phyloP scores from a whole-genome alignment of 1,140 invertebrate species.

The Apis dorsata region DNA sequence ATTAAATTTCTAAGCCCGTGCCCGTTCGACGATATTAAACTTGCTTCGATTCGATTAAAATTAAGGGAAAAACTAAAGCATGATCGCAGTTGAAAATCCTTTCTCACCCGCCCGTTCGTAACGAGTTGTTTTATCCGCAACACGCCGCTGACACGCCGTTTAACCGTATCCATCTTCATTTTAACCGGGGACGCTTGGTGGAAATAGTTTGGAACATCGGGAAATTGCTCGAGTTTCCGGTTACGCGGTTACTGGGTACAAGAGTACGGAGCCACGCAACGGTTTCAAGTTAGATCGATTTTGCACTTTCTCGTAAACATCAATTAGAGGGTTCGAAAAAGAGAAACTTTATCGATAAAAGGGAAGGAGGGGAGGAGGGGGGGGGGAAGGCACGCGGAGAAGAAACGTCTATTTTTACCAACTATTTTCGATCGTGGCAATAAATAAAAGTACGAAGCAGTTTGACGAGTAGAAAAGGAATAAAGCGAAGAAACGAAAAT shows the following conservation, averaged over 20 bases:
- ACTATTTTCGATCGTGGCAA: too few species aligned
- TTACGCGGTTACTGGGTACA: constrained; percentile 2
- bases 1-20: constrained; percentile 8
- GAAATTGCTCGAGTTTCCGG: not conserved
- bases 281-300: not conserved
- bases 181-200: not conserved
- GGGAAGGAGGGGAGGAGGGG: too few species aligned
- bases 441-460: too few species aligned
- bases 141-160: not conserved
- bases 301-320: too few species aligned
- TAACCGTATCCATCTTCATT: constrained; percentile 5
- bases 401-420: too few species aligned
- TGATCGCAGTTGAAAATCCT: not conserved
- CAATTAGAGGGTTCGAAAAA: not conserved
- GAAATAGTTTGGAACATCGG: constrained; percentile 1
- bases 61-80: not conserved
- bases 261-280: not conserved
- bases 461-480: too few species aligned
- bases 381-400: too few species aligned
- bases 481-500: too few species aligned
- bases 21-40: not conserved
- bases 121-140: not conserved
- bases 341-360: too few species aligned
- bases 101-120: not conserved
- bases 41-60: constrained; percentile 15